Evolutionary conservation across 2,888 invertebrate species (phyloP), one percentile per base, ranked within the genome.

Genomic region (Polyommatus icarus): DNA sequence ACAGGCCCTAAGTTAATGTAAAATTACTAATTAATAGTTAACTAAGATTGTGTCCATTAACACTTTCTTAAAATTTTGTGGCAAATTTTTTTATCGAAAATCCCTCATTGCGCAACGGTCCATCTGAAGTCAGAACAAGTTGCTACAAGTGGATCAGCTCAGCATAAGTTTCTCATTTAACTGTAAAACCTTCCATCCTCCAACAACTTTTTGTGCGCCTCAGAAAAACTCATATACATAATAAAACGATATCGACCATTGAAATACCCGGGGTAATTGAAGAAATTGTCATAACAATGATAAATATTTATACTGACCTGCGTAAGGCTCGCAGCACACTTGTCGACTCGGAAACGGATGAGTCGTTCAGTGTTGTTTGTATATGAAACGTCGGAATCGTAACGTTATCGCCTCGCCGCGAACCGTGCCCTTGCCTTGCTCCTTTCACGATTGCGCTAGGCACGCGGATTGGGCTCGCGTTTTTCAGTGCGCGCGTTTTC

Each of bases 211-310:
- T 67, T 67, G 1, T 24, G 3, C 61, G 24, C 61, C 8, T 29
- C 15, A 67, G 29, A 67, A 32, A 67, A 32, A 67, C 29, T 67
- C 15, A 32, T 67, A 67, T 67, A 67, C 67, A 67, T 67, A 67
- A 67, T 67, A 67, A 67, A 67, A 67, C 67, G 29, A 67, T 67
- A 67, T 67, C 29, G 67, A 67, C 67, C 67, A 32, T 67, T 67
- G 29, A 67, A 67, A 32, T 67, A 29, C 67, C 32, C 67, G 18
- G 29, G 15, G 24, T 67, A 67, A 32, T 67, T 72, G n/a, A 40
- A 72, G 72, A 36, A 72, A 72, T 72, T 72, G 72, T 72, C 72
- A 72, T 72, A 72, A 67, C 67, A 72, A 40, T 72, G 72, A 36
- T 72, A 72, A 36, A 72, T 72, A 72, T 40, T 18, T 72, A 72